Base-by-base conservation (phyloP, 2,113 vertebrate genomes). In the Spheniscus mendiculus region DNA sequence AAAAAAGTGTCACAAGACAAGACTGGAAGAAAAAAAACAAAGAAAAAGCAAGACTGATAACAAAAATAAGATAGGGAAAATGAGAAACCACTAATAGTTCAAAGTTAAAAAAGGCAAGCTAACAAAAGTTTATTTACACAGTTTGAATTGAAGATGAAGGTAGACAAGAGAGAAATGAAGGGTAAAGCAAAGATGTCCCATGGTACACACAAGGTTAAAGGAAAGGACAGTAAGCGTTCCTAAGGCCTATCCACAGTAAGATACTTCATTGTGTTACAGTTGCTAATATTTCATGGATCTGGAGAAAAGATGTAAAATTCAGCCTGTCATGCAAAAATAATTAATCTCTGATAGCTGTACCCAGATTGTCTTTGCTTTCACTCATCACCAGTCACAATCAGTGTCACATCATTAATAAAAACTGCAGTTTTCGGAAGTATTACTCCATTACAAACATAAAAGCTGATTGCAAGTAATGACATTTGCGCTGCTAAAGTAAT, bases 1-100 rank as follows among this genome's bases (percentile, higher is more conserved):
- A 27, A 83, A 70, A 49, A 5, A 20, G 0, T 34, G 16, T 49
- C 12, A 49, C 1, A 1, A 30, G 23, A 3, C 8, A 38, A 71
- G 11, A 34, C 3, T 20, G 6, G 15, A 77, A 55, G 11, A 81
- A 81, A 9, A 13, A 71, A 66, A 65, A 56, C 25, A 15, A 55
- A 63, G 10, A 53, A 62, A 81, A 30, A 34, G 2, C 15, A 69
- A 90, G 12, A 42, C 8, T 38, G 25, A 25, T 42, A 14, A 12
- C 3, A 87, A 79, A 77, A 82, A n/a, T 12, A 65, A 6, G 32
- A 27, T 47, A 61, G 36, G 32, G 19, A 23, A 93, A 95, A 81
- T 61, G 5, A 87, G 29, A 88, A 82, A n/a, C 2, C 10, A 36
- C 21, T 53, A 16, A 8, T 18, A 83, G 11, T 26, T 83, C 7